phyloP scores from a whole-genome alignment of 2,888 invertebrate species.

The Drosophila ustulata region DNA sequence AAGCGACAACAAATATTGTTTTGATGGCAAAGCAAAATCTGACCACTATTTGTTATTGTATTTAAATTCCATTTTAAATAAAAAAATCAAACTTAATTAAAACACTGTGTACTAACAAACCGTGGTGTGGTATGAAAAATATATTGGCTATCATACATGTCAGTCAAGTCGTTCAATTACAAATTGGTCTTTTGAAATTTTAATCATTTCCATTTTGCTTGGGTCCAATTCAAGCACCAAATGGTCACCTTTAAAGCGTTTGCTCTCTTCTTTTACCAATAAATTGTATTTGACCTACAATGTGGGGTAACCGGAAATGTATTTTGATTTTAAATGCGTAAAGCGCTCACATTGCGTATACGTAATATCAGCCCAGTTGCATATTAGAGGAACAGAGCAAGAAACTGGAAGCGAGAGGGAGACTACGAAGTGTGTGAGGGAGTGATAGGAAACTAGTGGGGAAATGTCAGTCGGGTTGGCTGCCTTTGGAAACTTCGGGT shows the following conservation, averaged over 20 bases:
- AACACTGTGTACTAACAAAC: too few relatives aligned
- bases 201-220: too few relatives aligned
- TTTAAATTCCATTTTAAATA: too few relatives aligned
- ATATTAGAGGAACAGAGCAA: not conserved
- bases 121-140: too few relatives aligned
- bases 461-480: not conserved
- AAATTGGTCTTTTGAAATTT: too few relatives aligned
- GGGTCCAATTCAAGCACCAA: not conserved
- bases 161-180: too few relatives aligned
- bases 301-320: too few relatives aligned
- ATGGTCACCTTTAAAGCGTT: conserved; percentile 45
- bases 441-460: not conserved
- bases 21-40: too few relatives aligned
- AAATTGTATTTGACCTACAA: conserved; percentile 72
- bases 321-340: conserved; percentile 78
- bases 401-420: not conserved
- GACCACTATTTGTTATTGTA: too few relatives aligned
- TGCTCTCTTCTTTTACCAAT: conserved; percentile 54
- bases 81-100: too few relatives aligned
- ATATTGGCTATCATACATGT: too few relatives aligned
- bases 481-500: conserved; percentile 1
- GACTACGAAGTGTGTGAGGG: not conserved
- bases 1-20: too few relatives aligned
- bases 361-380: conserved; percentile 48
- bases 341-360: conserved; percentile 65